Conservation (phyloP, 2,888 invertebrate genomes). For the Atethmia centrago region DNA sequence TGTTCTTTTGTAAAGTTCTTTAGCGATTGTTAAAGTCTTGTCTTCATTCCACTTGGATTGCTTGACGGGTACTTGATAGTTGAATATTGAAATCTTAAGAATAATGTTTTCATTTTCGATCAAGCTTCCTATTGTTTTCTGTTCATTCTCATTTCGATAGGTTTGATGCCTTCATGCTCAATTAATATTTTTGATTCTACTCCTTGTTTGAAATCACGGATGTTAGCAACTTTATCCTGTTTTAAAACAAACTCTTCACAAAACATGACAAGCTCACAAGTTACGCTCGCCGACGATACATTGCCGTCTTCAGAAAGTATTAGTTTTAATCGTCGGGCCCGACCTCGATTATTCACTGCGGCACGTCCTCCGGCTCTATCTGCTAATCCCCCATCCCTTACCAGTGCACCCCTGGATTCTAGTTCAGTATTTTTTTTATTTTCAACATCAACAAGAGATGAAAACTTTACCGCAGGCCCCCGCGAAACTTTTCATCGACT, state of each 20-base stretch:
- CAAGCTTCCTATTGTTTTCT: slow-evolving; percentile 31
- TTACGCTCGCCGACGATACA: slow-evolving; percentile 60
- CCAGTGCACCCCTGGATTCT: slow-evolving; percentile 73
- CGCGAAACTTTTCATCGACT: slow-evolving; percentile 84
- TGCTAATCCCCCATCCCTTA: slow-evolving; percentile 75
- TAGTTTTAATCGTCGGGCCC: slow-evolving; percentile 74
- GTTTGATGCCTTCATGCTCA: slow-evolving; percentile 2
- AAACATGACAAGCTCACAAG: slow-evolving; percentile 54
- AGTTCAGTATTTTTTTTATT: slow-evolving; percentile 76
- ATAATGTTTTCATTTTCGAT: slow-evolving; percentile 44
- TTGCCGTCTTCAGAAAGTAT: slow-evolving; percentile 72
- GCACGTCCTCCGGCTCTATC: slow-evolving; percentile 72
- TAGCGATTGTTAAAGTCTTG: slow-evolving; percentile 49
- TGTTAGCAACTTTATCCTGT: slow-evolving; percentile 35
- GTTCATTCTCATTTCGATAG: slow-evolving; percentile 12
- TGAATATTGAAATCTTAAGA: slow-evolving; percentile 48
- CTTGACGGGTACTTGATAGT: slow-evolving; percentile 45
- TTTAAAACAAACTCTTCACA: slow-evolving; percentile 48
- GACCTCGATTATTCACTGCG: slow-evolving; percentile 78
- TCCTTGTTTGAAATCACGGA: slow-evolving; percentile 8
- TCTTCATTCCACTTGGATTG: slow-evolving; percentile 46
- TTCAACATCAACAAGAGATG: slow-evolving; percentile 86
- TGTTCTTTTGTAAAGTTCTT: slow-evolving; percentile 64
- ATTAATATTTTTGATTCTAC: neutral
- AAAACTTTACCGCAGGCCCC: slow-evolving; percentile 81